Evolutionary conservation across 1,140 invertebrate genomes (phyloP), one percentile per base, ranked within the genome.

Genomic region (Zaprionus ghesquierei): DNA sequence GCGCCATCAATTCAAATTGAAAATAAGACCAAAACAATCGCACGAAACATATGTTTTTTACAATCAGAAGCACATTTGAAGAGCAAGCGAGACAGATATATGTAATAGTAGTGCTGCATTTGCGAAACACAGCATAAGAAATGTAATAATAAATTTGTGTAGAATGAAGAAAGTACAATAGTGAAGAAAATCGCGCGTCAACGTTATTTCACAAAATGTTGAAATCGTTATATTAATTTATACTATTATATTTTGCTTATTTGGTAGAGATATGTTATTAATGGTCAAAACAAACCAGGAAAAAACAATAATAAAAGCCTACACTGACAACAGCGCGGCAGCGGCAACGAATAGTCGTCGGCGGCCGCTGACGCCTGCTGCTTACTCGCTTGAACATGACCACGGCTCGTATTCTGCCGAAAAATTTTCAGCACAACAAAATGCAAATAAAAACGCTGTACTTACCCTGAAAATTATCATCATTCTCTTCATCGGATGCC

Each of bases 401-500:
- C 84, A 89, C 85, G 77, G 84, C 68, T 82, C 62, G 56, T 65
- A 70, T 84, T 85, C 69, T 77, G 69, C 61, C 29, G 61, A 75
- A 76, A 82, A 80, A 55, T 78, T 89, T 84, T 86, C 79, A 68
- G 59, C 64, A 41, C 27, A 69, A 50, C 20, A 33, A 70, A 75
- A 70, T 41, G 49, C 18, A 50, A 38, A 54, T 61, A 55, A 63
- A 90, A 81, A 89, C 62, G 59, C 46, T 69, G 62, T 20, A 90
- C 90, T 91, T 15, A 91, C 90, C 90, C 46, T 91, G 90, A 51
- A 86, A 86, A 76, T 91, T 91, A 75, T 91, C 90, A 56, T 91
- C 90, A 76, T 91, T 90, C 33, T 91, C 90, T 75, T 91, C 90
- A 27, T 91, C 90, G 23, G 90, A 91, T 76, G 90, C 90, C 90